phyloP scores from a whole-genome alignment of 2,888 invertebrate species.

The Dynastes hyllus region DNA sequence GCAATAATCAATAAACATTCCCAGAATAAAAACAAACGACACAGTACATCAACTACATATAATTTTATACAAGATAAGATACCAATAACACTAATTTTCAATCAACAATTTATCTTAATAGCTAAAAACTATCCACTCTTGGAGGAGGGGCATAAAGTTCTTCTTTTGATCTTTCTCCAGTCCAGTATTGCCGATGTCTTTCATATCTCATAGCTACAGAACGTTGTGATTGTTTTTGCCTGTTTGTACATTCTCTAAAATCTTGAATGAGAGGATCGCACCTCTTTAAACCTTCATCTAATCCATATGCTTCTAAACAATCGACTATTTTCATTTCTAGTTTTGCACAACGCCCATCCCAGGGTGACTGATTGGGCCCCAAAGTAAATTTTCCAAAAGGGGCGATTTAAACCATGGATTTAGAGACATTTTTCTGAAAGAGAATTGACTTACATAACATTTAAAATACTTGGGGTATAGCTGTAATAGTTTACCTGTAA shows the following conservation, averaged over 20 bases:
- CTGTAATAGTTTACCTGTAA: background rate
- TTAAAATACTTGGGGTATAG: background rate
- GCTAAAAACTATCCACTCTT: conserved; percentile 75
- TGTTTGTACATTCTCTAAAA: conserved; percentile 80
- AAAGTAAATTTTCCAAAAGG: too few relatives aligned
- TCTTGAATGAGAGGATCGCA: conserved; percentile 80
- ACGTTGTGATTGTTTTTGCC: conserved; percentile 76
- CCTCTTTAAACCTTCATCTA: conserved; percentile 76
- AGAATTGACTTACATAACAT: conserved; percentile 39
- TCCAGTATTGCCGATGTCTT: conserved; percentile 75
- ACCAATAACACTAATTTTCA: conserved; percentile 4
- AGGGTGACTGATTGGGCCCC: conserved; percentile 81
- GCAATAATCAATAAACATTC: too few relatives aligned
- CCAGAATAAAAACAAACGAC: too few relatives aligned
- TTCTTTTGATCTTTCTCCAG: conserved; percentile 75
- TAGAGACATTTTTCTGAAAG: conserved; percentile 73
- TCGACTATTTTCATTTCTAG: conserved; percentile 83
- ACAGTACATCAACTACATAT: too few relatives aligned
- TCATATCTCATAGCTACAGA: conserved; percentile 78
- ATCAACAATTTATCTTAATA: background rate
- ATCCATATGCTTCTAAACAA: conserved; percentile 87
- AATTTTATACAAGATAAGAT: too few relatives aligned
- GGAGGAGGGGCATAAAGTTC: conserved; percentile 75
- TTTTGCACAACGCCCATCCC: conserved; percentile 78
- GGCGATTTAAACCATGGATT: conserved; percentile 81